Base-by-base conservation (phyloP, 2,797 vertebrate genomes). In the Microcaecilia unicolor region DNA sequence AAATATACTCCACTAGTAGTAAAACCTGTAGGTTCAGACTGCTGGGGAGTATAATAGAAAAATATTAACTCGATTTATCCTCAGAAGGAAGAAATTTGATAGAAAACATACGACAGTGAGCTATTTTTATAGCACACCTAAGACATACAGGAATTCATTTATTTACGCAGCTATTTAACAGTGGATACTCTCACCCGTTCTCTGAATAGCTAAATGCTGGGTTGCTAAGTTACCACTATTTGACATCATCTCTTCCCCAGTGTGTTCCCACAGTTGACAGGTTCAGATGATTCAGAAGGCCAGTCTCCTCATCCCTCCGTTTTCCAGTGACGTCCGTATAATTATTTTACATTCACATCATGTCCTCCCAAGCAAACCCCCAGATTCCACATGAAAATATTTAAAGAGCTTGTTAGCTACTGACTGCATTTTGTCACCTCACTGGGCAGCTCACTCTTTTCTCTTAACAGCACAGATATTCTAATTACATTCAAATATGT, bases 201-300 rank as follows among this genome's bases (percentile, higher is more conserved):
- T 45, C 48, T 61, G 72, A 74, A 79, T 64, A 77, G 66, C 67
- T 74, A 80, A 75, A 81, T 61, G 55, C 52, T 37, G 55, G 50
- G 79, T 88, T 90, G 81, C 89, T 86, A 78, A 75, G 83, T 78
- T 87, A 90, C 85, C 61, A 55, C 62, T 68, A 81, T 83, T 78
- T 88, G 83, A 88, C 85, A 86, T 89, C 81, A 84, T 72, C 72
- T 73, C 53, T 61, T 78, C 71, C 70, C 62, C 58, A 70, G 78
- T 23, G 67, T 80, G 61, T 76, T 78, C 56, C 61, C 57, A 51
- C 46, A 61, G 76, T 76, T 80, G 84, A 86, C 80, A 86, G 68
- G 55, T 59, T 70, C 61, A 62, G 60, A 69, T 82, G 75, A 80
- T 83, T 80, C 67, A 77, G 64, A 67, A 52, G 59, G 47, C 62